Evolutionary conservation across 2,888 invertebrate genomes (phyloP), one percentile per base, ranked within the genome.

Genomic region (Dryobota labecula): DNA sequence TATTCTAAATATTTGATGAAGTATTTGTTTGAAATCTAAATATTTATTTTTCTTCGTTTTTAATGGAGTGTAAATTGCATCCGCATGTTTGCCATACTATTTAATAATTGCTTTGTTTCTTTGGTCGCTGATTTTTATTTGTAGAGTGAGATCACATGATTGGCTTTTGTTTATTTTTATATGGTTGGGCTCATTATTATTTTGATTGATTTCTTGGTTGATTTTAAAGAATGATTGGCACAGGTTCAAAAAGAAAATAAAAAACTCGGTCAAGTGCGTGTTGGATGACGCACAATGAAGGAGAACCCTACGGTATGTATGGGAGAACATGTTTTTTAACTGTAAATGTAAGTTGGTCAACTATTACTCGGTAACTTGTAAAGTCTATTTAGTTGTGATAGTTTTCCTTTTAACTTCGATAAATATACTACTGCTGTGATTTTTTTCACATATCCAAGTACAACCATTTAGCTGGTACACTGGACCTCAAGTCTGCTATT

Each of bases 41-140:
- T 82, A 80, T 82, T 84, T 84, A 58, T 78, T 51, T 76, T 76
- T 67, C 65, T 73, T 78, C 66, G 51, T 57, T 76, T 69, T 80
- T 81, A 85, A 85, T 86, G 75, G 70, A 76, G 83, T 84, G 83
- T 78, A 83, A 84, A 84, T 80, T 84, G 78, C 76, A 73, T 80
- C 63, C 66, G 79, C 27, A 63, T 83, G 83, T 85, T 85, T 84
- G 73, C 60, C 75, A 71, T 72, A 71, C 64, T 77, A 73, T 80
- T 77, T 56, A 75, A 73, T 86, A 78, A 84, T 82, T 79, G 86
- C 76, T 81, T 86, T 80, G 80, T 82, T 79, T 80, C 63, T 74
- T 56, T 61, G 70, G 56, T 71, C n/a, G 33, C 27, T 74, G 71
- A 49, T 70, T 74, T 75, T 68, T 57, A 47, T 62, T 68, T 57